Evolutionary conservation across 2,113 vertebrate genomes (phyloP).

Genomic region (Microcebus jonahi): DNA sequence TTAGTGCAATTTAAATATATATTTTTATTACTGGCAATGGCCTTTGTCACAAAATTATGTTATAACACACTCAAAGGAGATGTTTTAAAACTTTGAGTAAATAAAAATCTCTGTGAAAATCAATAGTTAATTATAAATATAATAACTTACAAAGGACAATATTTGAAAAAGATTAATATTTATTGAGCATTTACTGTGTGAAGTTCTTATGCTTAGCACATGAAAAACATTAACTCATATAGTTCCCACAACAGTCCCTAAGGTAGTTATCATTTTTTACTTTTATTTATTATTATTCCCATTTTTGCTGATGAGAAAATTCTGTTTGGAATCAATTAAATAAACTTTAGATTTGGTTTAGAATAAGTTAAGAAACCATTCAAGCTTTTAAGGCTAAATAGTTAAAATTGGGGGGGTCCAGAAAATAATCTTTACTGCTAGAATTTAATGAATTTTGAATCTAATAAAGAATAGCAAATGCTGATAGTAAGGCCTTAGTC

Average conservation of each 20-base stretch:
- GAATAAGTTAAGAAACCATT: neutral
- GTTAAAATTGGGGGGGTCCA: neutral
- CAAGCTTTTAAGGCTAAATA: neutral
- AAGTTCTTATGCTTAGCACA: neutral
- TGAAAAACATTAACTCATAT: neutral
- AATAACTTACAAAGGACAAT: neutral
- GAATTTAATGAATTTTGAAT: constrained; percentile 1
- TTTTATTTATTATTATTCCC: constrained; percentile 3
- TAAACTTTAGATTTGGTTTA: neutral
- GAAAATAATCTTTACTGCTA: neutral
- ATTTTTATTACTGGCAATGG: neutral
- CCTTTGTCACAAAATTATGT: neutral
- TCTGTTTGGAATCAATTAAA: neutral
- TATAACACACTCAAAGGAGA: neutral
- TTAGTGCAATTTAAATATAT: neutral
- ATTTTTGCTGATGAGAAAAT: constrained; percentile 10
- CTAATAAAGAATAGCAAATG: neutral
- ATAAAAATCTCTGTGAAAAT: neutral
- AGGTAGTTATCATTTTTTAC: neutral
- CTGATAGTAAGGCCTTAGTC: neutral
- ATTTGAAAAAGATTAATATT: neutral
- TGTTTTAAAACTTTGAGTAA: neutral
- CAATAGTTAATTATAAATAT: constrained; percentile 23
- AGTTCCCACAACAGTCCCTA: neutral
- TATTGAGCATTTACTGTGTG: neutral